A percentile compares a stretch with the other conserved stretches of the same genome.
Conservation (phyloP, 1,140 invertebrate species). For the Drosophila grimshawi region DNA sequence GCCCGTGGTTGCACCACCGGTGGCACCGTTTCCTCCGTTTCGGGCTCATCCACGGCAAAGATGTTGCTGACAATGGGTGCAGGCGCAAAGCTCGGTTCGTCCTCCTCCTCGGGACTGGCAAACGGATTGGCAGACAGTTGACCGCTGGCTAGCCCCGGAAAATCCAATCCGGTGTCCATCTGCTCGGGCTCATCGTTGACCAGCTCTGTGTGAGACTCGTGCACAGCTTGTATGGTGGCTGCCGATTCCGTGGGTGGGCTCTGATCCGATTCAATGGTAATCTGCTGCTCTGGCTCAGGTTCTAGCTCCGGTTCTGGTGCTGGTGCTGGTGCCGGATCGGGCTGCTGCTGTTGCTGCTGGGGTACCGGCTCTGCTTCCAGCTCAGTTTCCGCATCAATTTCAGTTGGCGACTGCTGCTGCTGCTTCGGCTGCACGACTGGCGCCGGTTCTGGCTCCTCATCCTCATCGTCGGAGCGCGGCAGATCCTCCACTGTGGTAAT, state of each 20-base stretch:
- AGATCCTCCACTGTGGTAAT: conserved; percentile 82
- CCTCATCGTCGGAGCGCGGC: conserved; percentile 83
- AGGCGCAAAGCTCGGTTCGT: conserved; percentile 61
- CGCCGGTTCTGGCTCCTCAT: conserved; percentile 42
- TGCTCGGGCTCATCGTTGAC: conserved; percentile 65
- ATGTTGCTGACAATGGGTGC: conserved; percentile 71
- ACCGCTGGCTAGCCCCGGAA: conserved; percentile 71
- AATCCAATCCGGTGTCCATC: conserved; percentile 81
- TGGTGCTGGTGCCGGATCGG: conserved; percentile 6
- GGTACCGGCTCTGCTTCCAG: not conserved
- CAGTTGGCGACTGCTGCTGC: not conserved
- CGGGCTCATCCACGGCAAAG: conserved; percentile 72
- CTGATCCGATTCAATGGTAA: conserved; percentile 52
- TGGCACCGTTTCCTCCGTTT: conserved; percentile 40
- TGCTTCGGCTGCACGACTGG: not conserved
- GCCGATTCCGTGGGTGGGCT: conserved; percentile 72
- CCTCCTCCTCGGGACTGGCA: conserved; percentile 84
- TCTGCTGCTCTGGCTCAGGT: not conserved
- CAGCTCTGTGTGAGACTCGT: conserved; percentile 30
- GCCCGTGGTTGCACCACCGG: conserved; percentile 27
- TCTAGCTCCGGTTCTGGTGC: conserved; percentile 20
- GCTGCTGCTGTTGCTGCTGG: not conserved
- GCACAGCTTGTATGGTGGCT: conserved; percentile 43
- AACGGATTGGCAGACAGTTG: conserved; percentile 85
- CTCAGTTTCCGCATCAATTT: conserved; percentile 23